Conservation (phyloP, 1,140 invertebrate genomes). For the Polypedilum pembai region DNA sequence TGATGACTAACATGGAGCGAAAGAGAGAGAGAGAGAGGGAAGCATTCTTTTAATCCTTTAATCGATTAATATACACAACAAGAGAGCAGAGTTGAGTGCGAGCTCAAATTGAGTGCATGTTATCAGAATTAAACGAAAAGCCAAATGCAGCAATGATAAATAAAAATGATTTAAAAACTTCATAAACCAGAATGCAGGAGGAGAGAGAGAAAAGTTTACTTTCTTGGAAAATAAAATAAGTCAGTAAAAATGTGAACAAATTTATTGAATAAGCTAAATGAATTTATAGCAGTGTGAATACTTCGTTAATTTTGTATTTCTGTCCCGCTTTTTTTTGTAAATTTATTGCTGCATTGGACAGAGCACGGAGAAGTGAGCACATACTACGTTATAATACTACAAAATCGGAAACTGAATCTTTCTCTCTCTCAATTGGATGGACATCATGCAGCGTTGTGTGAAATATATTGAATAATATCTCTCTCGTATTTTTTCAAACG, state of each 20-base stretch:
- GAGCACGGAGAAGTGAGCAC: background rate
- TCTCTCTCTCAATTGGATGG: background rate
- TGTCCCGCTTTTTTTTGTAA: constrained; percentile 16
- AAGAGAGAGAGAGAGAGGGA: background rate
- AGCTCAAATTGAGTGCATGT: no score
- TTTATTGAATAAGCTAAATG: constrained; percentile 19
- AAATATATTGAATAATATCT: background rate
- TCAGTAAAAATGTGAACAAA: constrained; percentile 18
- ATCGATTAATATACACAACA: background rate
- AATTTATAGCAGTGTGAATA: constrained; percentile 18
- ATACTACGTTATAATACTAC: background rate
- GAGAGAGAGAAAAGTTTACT: background rate
- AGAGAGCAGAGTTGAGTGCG: no score
- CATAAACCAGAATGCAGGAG: constrained; percentile 3
- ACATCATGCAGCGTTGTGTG: constrained; percentile 15
- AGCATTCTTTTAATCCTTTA: constrained; percentile 2
- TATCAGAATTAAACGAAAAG: no score
- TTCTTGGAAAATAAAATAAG: constrained; percentile 7
- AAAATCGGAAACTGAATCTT: constrained; percentile 17
- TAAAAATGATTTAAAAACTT: constrained; percentile 10
- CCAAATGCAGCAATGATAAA: background rate
- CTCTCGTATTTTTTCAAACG: background rate
- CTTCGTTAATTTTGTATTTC: constrained; percentile 18
- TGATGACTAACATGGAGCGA: background rate
- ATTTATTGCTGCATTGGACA: constrained; percentile 17